These are phyloP conservation scores for Pollenia angustigena DNA, from an alignment of 2,888 invertebrate genomes.

Conservation along the genomic window DNA sequence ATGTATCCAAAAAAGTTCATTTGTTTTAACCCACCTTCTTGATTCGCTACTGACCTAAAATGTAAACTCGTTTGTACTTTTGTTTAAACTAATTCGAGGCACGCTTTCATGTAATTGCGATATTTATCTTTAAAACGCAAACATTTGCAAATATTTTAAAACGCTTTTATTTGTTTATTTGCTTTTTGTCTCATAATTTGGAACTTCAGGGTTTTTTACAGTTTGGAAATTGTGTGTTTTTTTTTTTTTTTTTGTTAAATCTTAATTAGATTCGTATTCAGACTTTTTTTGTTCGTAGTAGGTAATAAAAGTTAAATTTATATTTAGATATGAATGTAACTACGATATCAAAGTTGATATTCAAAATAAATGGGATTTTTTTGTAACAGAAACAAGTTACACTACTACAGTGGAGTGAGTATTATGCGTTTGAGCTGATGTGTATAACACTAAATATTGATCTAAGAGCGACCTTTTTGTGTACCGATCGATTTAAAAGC, in stretches of 20 bases:
- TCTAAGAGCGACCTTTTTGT: no score
- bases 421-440: no score
- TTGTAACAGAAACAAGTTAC: neutral
- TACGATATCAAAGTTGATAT: neutral
- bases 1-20: neutral
- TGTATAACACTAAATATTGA: no score
- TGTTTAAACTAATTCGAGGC: conserved; percentile 38
- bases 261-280: conserved; percentile 24
- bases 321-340: neutral
- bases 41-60: neutral
- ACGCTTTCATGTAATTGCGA: conserved; percentile 32
- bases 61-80: conserved; percentile 39
- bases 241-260: neutral
- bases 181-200: neutral
- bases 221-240: conserved; percentile 27
- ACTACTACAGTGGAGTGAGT: no score
- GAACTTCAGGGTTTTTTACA: conserved; percentile 34
- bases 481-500: no score
- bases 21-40: neutral
- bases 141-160: conserved; percentile 33
- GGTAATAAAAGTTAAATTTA: conserved; percentile 5
- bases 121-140: conserved; percentile 35
- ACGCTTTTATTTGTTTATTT: neutral
- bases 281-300: conserved; percentile 20
- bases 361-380: neutral